Evolutionary conservation across 2,113 vertebrate species (phyloP).

Genomic region (Aspiorhynchus laticeps): DNA sequence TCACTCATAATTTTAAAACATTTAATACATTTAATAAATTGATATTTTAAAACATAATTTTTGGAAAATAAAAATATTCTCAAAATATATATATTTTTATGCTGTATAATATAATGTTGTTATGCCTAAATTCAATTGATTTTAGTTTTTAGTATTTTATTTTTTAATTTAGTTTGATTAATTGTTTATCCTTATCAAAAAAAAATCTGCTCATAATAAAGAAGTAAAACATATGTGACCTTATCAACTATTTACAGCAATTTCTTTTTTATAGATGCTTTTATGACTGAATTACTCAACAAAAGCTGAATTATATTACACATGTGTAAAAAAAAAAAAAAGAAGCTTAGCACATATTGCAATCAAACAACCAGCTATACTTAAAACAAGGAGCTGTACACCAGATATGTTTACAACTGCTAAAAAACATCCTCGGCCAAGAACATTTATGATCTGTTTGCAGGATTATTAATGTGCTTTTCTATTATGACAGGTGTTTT

Average conservation of each 20-base stretch:
- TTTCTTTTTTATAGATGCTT: background rate
- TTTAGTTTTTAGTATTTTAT: background rate
- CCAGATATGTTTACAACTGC: background rate
- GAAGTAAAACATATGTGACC: background rate
- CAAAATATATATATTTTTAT: background rate
- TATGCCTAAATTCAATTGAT: background rate
- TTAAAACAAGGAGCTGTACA: constrained; percentile 6
- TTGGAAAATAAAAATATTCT: background rate
- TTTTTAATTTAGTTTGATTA: background rate
- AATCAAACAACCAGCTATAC: background rate
- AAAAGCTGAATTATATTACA: background rate
- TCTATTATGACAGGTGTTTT: constrained; percentile 34
- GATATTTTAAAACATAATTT: background rate
- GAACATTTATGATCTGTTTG: constrained; percentile 17
- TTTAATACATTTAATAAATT: too few relatives aligned
- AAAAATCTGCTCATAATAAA: background rate
- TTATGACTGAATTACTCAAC: background rate
- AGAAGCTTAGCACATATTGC: too few relatives aligned
- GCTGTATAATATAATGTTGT: background rate
- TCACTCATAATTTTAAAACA: too few relatives aligned
- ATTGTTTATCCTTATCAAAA: too few relatives aligned
- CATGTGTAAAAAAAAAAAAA: background rate
- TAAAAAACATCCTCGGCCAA: background rate
- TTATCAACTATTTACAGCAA: background rate
- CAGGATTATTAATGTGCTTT: constrained; percentile 30